Conservation (phyloP, 2,113 vertebrate species). For the Urocolius indicus region DNA sequence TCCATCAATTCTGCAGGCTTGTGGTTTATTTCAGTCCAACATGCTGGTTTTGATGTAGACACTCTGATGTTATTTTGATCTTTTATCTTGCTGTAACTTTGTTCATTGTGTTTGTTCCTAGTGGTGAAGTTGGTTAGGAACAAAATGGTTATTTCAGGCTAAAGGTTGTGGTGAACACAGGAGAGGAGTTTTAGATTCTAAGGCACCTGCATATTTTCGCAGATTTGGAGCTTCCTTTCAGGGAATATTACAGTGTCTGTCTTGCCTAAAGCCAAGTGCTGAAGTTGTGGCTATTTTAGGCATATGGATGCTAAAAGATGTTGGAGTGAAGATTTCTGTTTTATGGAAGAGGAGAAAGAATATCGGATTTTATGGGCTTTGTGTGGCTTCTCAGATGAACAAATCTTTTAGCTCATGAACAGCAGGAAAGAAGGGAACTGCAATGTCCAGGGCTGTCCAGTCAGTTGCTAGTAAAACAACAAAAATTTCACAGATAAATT, state of each 20-base stretch:
- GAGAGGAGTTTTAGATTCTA: not conserved
- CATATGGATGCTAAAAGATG: not conserved
- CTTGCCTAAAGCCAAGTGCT: not conserved
- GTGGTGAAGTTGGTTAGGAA: not conserved
- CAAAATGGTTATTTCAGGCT: not conserved
- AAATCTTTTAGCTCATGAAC: not conserved
- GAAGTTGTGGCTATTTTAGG: not conserved
- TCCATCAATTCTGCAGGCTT: constrained; percentile 40
- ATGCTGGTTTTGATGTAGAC: constrained; percentile 50
- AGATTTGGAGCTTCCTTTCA: not conserved
- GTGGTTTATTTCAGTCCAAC: constrained; percentile 41
- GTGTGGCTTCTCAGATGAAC: not conserved
- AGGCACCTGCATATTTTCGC: not conserved
- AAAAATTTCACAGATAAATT: not conserved
- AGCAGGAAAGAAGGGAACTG: not conserved
- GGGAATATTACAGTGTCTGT: not conserved
- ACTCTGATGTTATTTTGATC: constrained; percentile 62
- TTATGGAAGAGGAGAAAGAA: not conserved
- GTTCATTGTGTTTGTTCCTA: constrained; percentile 20
- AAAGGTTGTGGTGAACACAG: not conserved
- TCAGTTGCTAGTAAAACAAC: not conserved
- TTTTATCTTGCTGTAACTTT: constrained; percentile 38
- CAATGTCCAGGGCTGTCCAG: not conserved
- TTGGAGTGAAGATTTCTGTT: not conserved
- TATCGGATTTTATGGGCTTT: not conserved